Base-by-base conservation (phyloP, 2,113 vertebrate genomes). In the Elaphurus davidianus region DNA sequence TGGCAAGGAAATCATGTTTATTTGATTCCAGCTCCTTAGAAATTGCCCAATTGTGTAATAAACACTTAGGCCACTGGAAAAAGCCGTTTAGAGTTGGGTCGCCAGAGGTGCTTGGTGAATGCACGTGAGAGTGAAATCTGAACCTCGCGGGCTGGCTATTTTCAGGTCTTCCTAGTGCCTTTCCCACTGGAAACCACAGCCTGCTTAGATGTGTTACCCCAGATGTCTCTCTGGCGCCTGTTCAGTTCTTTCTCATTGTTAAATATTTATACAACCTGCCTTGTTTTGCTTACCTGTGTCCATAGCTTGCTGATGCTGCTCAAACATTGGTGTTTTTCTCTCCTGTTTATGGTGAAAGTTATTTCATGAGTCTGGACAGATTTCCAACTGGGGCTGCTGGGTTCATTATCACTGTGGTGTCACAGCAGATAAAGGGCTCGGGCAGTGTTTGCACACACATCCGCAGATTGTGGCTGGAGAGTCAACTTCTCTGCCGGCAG, bases 171-270 rank as follows among this genome's bases (percentile, higher is more conserved):
- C 76, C 45, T 89, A 9, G 27, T 40, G 90, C 91, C 40, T 95
- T 97, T 92, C 91, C 94, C 16, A 1, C 82, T 96, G 28, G 96
- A 98, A 98, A 50, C 91, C 95, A 6, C 91, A 3, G 0, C 1
- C 3, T 81, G 21, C 71, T 89, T 55, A 3, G 40, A 54, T 91
- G 84, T 98, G 98, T 98, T 98, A 43, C 96, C 98, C 98, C 99
- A 99, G 98, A 98, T 98, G 98, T 98, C 82, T 93, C 92, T 93
- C 55, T 96, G 98, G 98, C 97, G 81, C 97, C 10, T 12, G 96
- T 97, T 98, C 98, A 88, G 93, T 92, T 98, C 91, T 71, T 97
- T 97, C 98, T 97, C 50, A 2, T 94, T 62, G 88, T 96, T 98
- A 97, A 97, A 57, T 99, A 97, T 99, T 99, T 98, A 96, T 87